Evolutionary conservation across 2,888 invertebrate species (phyloP), one percentile per base, ranked within the genome.

Genomic region (Phanerotoma sp.): DNA sequence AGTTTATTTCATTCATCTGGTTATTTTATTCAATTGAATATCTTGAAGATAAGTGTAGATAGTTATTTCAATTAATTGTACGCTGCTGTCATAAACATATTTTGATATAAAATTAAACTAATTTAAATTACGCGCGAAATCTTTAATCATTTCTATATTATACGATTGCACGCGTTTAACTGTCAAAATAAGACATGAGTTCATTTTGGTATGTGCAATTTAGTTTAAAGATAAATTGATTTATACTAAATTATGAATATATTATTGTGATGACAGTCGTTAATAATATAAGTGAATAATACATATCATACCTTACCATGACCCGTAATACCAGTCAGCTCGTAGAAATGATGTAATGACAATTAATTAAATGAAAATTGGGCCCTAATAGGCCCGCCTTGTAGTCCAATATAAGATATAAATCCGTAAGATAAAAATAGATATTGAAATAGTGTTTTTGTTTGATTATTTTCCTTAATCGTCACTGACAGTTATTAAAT

Each of bases 241-340:
- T n/a, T n/a, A n/a, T n/a, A n/a, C n/a, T n/a, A n/a, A n/a, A n/a
- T n/a, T n/a, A n/a, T n/a, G n/a, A n/a, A n/a, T n/a, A n/a, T n/a
- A n/a, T n/a, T n/a, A n/a, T n/a, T n/a, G n/a, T n/a, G n/a, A n/a
- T n/a, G n/a, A n/a, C n/a, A n/a, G n/a, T n/a, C n/a, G n/a, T n/a
- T n/a, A n/a, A n/a, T n/a, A n/a, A n/a, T n/a, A 45, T 21, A 28
- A 32, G 32, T 48, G 5, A 21, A 45, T 52, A 13, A 41, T 40
- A 9, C 5, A 9, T 60, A 45, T 54, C 73, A 54, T 69, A 74
- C 74, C 74, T 74, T 66, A 74, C 74, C 74, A 73, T 74, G 68
- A 67, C 72, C 69, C 67, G 69, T 64, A 65, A 63, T 66, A 67
- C 64, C 64, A 70, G 62, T 62, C 52, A 62, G 38, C 50, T 50